These are phyloP conservation scores for Staurois parvus DNA, from an alignment of 2,797 vertebrate species.

Conservation along the genomic window DNA sequence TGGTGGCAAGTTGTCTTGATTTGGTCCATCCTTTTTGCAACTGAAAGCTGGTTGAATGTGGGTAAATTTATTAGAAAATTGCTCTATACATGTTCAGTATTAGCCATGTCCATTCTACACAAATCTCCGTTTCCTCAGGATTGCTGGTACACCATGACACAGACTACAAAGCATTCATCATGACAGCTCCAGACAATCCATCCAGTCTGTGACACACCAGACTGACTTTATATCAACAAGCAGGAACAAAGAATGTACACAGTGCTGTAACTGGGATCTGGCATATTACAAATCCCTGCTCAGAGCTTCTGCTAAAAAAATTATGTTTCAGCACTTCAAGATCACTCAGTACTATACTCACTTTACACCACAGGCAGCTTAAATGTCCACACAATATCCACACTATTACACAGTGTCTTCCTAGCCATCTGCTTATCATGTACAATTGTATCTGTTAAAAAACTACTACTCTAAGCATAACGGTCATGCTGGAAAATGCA, in stretches of 20 bases:
- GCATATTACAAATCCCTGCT: neutral
- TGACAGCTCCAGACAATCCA: neutral
- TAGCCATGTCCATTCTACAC: too few species aligned
- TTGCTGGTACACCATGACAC: neutral
- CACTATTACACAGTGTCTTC: neutral
- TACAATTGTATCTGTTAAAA: neutral
- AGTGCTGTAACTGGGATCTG: neutral
- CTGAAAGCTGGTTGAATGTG: too few species aligned
- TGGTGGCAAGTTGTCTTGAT: too few species aligned
- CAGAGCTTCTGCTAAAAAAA: slow-evolving; percentile 6
- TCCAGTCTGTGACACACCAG: neutral
- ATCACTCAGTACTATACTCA: neutral
- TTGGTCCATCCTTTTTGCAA: too few species aligned
- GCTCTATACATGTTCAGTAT: too few species aligned
- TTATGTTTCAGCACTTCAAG: neutral
- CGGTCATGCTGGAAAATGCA: neutral
- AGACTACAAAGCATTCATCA: too few species aligned
- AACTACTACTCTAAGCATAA: neutral
- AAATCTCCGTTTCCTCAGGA: too few species aligned
- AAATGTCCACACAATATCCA: neutral
- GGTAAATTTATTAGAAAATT: too few species aligned
- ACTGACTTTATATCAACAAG: slow-evolving; percentile 10
- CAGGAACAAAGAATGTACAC: neutral
- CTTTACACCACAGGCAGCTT: neutral
- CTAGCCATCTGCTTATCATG: neutral